These are phyloP conservation scores for Penaeus japonicus DNA, from an alignment of 1,140 invertebrate species.

Conservation along the genomic window DNA sequence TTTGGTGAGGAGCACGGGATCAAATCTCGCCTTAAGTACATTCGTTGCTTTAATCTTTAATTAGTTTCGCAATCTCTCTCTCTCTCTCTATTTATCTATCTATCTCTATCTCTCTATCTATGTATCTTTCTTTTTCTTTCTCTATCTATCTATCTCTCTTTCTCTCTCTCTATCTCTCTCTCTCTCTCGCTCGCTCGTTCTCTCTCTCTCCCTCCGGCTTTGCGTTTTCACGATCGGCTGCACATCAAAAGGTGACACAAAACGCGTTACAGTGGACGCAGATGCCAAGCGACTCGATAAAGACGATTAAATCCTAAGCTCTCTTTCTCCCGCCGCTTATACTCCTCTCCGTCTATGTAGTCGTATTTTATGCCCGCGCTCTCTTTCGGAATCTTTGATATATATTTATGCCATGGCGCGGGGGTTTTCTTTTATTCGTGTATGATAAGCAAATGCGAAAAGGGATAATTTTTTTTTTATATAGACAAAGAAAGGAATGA, in stretches of 20 bases:
- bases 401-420: too few relatives aligned
- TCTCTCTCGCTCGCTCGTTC: not conserved
- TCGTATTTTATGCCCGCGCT: not conserved
- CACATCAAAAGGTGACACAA: constrained; percentile 23
- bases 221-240: constrained; percentile 36
- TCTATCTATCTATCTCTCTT: not conserved
- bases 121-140: not conserved
- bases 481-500: too few relatives aligned
- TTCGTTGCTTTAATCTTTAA: too few relatives aligned
- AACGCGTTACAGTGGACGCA: constrained; percentile 23
- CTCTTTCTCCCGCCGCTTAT: too few relatives aligned
- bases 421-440: too few relatives aligned
- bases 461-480: too few relatives aligned
- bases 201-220: not conserved
- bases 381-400: not conserved
- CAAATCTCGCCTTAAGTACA: too few relatives aligned
- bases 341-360: too few relatives aligned
- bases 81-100: too few relatives aligned
- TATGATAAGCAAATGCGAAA: too few relatives aligned
- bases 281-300: constrained; percentile 39
- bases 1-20: too few relatives aligned
- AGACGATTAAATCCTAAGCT: constrained; percentile 29
- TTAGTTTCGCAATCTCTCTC: too few relatives aligned
- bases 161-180: not conserved
- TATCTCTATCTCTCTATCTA: not conserved